Evolutionary conservation across 2,113 vertebrate genomes (phyloP).

Genomic region (Chauna torquata): DNA sequence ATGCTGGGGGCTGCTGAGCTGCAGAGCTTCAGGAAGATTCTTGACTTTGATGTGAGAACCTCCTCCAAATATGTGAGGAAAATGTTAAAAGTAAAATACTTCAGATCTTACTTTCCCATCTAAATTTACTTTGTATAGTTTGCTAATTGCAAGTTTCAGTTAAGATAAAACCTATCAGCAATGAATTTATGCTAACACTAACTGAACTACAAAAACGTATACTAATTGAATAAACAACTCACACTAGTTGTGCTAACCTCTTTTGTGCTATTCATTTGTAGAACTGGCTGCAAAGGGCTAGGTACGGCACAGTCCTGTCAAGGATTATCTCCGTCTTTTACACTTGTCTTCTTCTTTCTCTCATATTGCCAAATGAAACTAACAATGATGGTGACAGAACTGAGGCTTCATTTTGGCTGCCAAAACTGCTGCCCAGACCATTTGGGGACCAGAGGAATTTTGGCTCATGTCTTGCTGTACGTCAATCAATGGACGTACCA

Average conservation of each 20-base stretch:
- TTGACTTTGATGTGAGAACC: slow-evolving; percentile 33
- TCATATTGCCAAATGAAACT: not conserved
- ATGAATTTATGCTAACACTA: not conserved
- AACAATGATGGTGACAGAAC: not conserved
- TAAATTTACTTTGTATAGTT: not conserved
- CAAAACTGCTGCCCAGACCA: not conserved
- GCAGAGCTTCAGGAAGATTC: slow-evolving; percentile 64
- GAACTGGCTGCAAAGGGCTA: not conserved
- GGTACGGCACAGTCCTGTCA: not conserved
- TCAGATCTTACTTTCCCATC: not conserved
- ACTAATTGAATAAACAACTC: not conserved
- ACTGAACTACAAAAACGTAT: not conserved
- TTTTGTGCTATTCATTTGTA: not conserved
- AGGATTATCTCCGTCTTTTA: not conserved
- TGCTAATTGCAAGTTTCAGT: not conserved
- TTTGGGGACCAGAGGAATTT: not conserved
- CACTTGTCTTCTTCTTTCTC: not conserved
- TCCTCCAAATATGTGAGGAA: not conserved
- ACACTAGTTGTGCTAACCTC: not conserved
- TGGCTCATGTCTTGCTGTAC: not conserved
- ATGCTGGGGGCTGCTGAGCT: slow-evolving; percentile 36
- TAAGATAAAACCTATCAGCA: not conserved
- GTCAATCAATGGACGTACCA: not conserved
- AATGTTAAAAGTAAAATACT: not conserved
- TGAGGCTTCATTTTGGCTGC: not conserved